These are phyloP conservation scores for Cremastinae sp. DNA, from an alignment of 2,888 invertebrate species.

Conservation along the genomic window DNA sequence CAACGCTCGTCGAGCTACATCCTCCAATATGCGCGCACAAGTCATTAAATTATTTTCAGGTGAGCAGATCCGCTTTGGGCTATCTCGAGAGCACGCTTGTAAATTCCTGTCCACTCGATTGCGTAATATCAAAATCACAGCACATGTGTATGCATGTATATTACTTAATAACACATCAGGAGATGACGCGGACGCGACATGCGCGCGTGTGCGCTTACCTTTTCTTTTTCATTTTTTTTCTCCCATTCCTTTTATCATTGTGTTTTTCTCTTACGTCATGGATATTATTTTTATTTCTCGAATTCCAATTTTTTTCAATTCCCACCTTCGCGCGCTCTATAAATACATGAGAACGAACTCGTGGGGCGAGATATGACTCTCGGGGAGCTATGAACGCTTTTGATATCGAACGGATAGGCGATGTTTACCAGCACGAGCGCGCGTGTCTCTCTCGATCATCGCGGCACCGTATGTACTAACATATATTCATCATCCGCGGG, in stretches of 20 bases:
- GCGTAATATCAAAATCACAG: constrained; percentile 12
- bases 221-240: not conserved
- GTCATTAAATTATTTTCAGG: constrained; percentile 32
- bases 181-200: not conserved
- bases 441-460: constrained; percentile 3
- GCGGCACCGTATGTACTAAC: too few relatives aligned
- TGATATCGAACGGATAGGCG: not conserved
- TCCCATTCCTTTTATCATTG: not conserved
- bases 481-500: constrained; percentile 7
- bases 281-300: constrained; percentile 15
- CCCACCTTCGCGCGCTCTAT: constrained; percentile 34
- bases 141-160: too few relatives aligned
- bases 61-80: not conserved
- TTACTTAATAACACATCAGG: constrained; percentile 22
- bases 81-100: constrained; percentile 5
- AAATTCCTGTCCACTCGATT: constrained; percentile 15
- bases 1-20: not conserved
- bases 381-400: not conserved
- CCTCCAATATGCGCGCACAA: too few relatives aligned
- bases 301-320: not conserved
- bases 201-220: not conserved
- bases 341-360: constrained; percentile 9
- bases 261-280: constrained; percentile 10
- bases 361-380: not conserved
- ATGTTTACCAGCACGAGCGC: not conserved